These are phyloP conservation scores for Rhabdomys dilectus DNA, from an alignment of 2,113 vertebrate species.

Conservation along the genomic window DNA sequence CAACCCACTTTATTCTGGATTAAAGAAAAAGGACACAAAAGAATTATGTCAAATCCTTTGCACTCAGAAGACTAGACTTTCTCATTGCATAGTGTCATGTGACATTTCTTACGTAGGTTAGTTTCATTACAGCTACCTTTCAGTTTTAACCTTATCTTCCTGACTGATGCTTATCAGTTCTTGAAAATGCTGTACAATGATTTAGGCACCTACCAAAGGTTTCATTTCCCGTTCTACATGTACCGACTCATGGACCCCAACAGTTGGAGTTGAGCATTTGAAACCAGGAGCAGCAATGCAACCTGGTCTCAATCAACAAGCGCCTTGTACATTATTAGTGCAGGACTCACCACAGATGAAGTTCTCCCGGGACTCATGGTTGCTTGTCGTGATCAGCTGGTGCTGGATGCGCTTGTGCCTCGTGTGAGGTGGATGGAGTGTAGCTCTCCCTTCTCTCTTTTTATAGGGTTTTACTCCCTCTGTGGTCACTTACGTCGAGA, in stretches of 20 bases:
- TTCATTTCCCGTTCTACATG: neutral
- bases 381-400: neutral
- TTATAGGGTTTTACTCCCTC: constrained; percentile 68
- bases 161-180: constrained; percentile 66
- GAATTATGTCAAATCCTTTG: constrained; percentile 39
- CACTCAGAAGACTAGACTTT: constrained; percentile 43
- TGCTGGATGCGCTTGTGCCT: neutral
- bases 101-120: constrained; percentile 69
- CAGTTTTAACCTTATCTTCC: constrained; percentile 78
- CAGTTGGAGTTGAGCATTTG: neutral
- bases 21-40: constrained; percentile 8
- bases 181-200: constrained; percentile 44
- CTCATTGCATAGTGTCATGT: neutral
- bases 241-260: neutral
- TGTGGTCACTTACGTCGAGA: constrained; percentile 65
- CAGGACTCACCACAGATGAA: constrained; percentile 68
- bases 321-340: rapidly evolving
- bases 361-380: constrained; percentile 39
- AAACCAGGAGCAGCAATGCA: neutral
- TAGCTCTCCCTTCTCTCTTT: neutral
- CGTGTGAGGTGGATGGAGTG: neutral
- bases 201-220: constrained; percentile 10
- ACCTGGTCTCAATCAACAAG: neutral
- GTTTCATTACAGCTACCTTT: constrained; percentile 54
- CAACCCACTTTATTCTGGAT: constrained; percentile 28